Percentiles rank a stretch among this genome's conserved stretches.
These are phyloP conservation scores for Leuciscus waleckii DNA, from an alignment of 2,797 vertebrate species.

Conservation along the genomic window DNA sequence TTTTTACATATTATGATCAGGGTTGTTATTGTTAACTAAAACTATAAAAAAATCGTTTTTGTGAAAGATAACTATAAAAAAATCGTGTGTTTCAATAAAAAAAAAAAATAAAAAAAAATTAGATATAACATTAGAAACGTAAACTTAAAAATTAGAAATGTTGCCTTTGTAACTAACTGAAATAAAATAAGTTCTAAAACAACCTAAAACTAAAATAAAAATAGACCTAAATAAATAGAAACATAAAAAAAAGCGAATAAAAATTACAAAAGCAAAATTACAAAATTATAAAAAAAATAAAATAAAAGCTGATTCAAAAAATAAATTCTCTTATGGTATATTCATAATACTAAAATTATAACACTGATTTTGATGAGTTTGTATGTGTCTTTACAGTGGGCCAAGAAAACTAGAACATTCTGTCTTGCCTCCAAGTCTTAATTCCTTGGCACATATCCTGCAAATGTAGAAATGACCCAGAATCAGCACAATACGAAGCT, in stretches of 20 bases:
- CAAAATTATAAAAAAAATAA: not conserved
- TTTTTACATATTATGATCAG: not conserved
- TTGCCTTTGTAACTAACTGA: not conserved
- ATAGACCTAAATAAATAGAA: not conserved
- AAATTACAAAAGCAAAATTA: not conserved
- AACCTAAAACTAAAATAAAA: not conserved
- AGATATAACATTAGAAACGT: not conserved
- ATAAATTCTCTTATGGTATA: not conserved
- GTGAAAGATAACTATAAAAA: too few species aligned
- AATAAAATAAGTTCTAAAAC: not conserved
- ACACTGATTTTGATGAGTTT: not conserved
- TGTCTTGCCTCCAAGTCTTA: constrained; percentile 38
- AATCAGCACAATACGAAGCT: constrained; percentile 50
- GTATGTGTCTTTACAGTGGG: constrained; percentile 18
- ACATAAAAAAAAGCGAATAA: not conserved
- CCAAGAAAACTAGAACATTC: constrained; percentile 28
- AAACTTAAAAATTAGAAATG: not conserved
- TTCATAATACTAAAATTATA: not conserved
- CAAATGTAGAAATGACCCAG: constrained; percentile 35
- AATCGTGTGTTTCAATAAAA: too few species aligned
- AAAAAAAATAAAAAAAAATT: too few species aligned
- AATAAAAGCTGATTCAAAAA: not conserved
- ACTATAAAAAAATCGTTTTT: not conserved
- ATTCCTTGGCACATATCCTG: constrained; percentile 36
- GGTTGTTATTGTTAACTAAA: not conserved